Base-by-base conservation (phyloP, 2,888 invertebrate genomes). In the Bombylius discolor region DNA sequence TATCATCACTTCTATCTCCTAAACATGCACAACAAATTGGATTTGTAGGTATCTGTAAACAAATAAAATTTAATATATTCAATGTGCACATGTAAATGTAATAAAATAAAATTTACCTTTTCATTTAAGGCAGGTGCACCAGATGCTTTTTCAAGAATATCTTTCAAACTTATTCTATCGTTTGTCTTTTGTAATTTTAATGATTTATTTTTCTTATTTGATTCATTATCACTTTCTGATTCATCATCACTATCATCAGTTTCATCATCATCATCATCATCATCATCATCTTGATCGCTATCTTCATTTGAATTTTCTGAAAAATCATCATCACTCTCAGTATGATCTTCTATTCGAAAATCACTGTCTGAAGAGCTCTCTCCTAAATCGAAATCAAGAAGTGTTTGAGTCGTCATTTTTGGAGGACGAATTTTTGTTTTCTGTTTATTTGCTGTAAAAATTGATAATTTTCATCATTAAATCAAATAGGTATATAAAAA, bases 361-460 rank as follows among this genome's bases (percentile, higher is more conserved):
- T 95, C 95, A 58, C 93, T 94, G 73, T 95, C 95, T 70, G 95
- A 93, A 0, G 92, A 92, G 69, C 93, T 93, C 58, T 89, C 89
- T 45, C 87, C 93, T 58, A 90, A 78, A 76, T 91, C 91, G 65
- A 90, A 88, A 70, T 89, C 87, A 52, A 89, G 74, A 56, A 90
- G 75, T 8, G 87, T 84, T 61, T 87, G 84, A 47, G 83, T 81
- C 9, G 84, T 82, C 67, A 73, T 68, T 63, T 73, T 72, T 12
- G 71, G 68, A 81, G 85, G 57, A 83, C 87, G 59, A 86, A 89
- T 71, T 89, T 92, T 44, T 89, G 88, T 68, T 83, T 80, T 56
- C 90, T 77, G 71, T 90, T 92, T 61, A 85, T 86, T 11, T 85
- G 87, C 70, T 87, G 87, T 14, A 55, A 55, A 33, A 36, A 45